phyloP scores from a whole-genome alignment of 2,797 vertebrate species.

The Geotrypetes seraphini region DNA sequence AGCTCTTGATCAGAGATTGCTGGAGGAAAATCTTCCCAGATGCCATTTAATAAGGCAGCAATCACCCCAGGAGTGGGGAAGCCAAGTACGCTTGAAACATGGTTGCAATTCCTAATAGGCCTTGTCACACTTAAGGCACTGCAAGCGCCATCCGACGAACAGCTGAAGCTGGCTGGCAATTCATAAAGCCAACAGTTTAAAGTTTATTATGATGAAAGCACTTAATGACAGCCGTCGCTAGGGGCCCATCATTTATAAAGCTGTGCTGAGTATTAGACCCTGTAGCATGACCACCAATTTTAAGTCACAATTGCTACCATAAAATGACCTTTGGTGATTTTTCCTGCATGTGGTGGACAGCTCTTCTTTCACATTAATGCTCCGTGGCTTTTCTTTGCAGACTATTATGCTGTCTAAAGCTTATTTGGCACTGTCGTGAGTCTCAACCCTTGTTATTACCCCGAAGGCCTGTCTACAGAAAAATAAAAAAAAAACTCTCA shows the following conservation, averaged over 20 bases:
- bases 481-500: too few species aligned
- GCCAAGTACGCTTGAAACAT: constrained; percentile 72
- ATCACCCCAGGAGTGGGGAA: constrained; percentile 74
- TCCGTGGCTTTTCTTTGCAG: constrained; percentile 68
- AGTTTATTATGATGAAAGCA: constrained; percentile 83
- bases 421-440: constrained; percentile 69
- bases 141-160: constrained; percentile 68
- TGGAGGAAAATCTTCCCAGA: constrained; percentile 72
- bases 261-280: constrained; percentile 74
- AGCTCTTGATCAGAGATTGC: constrained; percentile 78
- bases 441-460: constrained; percentile 71
- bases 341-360: constrained; percentile 74
- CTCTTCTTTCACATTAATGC: constrained; percentile 74
- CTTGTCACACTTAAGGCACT: constrained; percentile 76
- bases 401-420: constrained; percentile 76
- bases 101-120: constrained; percentile 77
- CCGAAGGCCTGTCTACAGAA: constrained; percentile 59
- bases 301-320: constrained; percentile 77
- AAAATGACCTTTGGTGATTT: constrained; percentile 79
- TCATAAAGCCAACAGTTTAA: constrained; percentile 83
- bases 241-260: constrained; percentile 73
- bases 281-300: constrained; percentile 79
- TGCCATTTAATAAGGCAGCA: constrained; percentile 73
- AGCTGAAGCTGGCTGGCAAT: constrained; percentile 74
- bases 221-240: constrained; percentile 79